Evolutionary conservation across 2,888 invertebrate species (phyloP).

Genomic region (Coenonympha arcania): DNA sequence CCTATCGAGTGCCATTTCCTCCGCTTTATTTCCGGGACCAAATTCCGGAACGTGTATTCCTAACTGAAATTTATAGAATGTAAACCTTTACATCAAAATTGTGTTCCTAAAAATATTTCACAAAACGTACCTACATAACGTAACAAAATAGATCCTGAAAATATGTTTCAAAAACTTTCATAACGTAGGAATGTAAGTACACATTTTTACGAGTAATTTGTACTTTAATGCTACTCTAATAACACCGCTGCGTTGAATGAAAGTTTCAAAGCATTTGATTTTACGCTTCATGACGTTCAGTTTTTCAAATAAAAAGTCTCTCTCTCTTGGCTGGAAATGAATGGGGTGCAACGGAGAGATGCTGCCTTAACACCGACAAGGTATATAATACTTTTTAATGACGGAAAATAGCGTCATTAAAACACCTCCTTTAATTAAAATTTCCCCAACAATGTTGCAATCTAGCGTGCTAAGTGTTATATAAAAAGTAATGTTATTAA

Average conservation of each 20-base stretch:
- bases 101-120: too few species aligned
- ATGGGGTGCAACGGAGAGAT: constrained; percentile 23
- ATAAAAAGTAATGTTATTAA: constrained; percentile 74
- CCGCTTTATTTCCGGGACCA: neutral
- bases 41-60: too few species aligned
- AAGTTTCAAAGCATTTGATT: neutral
- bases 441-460: constrained; percentile 66
- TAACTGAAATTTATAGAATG: too few species aligned
- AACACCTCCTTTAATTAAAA: constrained; percentile 70
- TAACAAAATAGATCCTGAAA: too few species aligned
- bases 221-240: neutral
- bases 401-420: constrained; percentile 58
- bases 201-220: neutral
- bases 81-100: too few species aligned
- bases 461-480: constrained; percentile 64
- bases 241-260: neutral
- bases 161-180: too few species aligned
- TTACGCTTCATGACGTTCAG: neutral
- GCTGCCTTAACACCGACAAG: constrained; percentile 19
- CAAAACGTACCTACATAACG: too few species aligned
- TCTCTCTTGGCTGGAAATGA: constrained; percentile 10
- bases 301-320: neutral
- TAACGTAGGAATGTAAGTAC: too few species aligned
- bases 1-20: too few species aligned
- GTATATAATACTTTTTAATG: constrained; percentile 44